Conservation (phyloP, 1,140 invertebrate species). For the Lucilia cuprina region DNA sequence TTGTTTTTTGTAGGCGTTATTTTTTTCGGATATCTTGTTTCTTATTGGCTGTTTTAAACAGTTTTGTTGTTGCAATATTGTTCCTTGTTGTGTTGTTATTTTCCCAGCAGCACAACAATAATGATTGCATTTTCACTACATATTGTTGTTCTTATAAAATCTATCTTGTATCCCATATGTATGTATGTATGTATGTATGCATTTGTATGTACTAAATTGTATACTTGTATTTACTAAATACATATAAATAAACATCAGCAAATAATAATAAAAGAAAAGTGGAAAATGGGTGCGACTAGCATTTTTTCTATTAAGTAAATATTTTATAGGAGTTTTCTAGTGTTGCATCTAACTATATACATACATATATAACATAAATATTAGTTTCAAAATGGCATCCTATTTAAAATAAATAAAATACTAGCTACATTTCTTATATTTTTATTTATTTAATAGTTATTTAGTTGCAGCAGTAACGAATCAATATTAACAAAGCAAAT, state of each 20-base stretch:
- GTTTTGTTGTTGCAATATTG: not conserved
- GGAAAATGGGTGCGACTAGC: not conserved
- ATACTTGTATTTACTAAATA: not conserved
- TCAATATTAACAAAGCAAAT: too few relatives aligned
- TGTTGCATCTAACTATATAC: not conserved
- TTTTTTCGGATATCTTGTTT: not conserved
- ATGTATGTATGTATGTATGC: not conserved
- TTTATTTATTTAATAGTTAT: too few relatives aligned
- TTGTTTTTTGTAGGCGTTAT: not conserved
- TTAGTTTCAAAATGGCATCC: not conserved
- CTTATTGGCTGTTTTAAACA: not conserved
- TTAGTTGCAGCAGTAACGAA: too few relatives aligned
- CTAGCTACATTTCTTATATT: too few relatives aligned
- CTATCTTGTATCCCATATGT: not conserved
- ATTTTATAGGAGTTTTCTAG: not conserved
- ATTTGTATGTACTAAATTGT: not conserved
- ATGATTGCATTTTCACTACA: not conserved
- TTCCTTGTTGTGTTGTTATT: constrained; percentile 5
- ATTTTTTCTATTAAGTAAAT: not conserved
- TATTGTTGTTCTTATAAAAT: not conserved
- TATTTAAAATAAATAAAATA: not conserved
- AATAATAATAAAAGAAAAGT: too few relatives aligned
- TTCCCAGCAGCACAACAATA: not conserved
- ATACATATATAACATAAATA: not conserved
- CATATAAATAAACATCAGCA: not conserved